Percentiles rank a stretch among this genome's conserved stretches.
These are phyloP conservation scores for Heliconius charithonia DNA, from an alignment of 2,888 invertebrate genomes.

Conservation along the genomic window DNA sequence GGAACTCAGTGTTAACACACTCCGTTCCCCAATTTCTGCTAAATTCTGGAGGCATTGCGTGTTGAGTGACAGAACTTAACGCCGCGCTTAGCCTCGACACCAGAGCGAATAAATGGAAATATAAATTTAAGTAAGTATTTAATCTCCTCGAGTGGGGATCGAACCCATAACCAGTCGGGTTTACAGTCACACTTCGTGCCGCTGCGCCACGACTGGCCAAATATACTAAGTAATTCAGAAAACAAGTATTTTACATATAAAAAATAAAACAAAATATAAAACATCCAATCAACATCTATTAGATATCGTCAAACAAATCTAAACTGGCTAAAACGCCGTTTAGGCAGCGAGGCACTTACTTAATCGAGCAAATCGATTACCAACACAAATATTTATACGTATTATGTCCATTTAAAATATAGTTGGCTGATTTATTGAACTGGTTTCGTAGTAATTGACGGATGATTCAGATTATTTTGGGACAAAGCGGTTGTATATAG, in stretches of 20 bases:
- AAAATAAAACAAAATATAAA: conserved; percentile 9
- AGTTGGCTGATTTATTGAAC: conserved; percentile 9
- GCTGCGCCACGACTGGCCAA: no score
- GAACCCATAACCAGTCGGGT: no score
- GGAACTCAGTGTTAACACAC: no score
- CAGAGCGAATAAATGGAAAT: no score
- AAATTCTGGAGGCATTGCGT: no score
- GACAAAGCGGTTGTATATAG: not conserved
- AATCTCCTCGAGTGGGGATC: no score
- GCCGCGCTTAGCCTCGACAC: no score
- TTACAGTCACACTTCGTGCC: no score
- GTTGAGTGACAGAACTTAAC: no score
- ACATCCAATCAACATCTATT: conserved; percentile 19
- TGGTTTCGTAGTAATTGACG: conserved; percentile 2
- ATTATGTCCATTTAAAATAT: conserved; percentile 15
- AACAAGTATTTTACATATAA: conserved; percentile 11
- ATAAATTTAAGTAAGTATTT: no score
- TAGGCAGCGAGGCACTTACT: conserved; percentile 20
- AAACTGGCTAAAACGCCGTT: conserved; percentile 14
- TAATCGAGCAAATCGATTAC: conserved; percentile 39
- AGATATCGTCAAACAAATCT: conserved; percentile 18
- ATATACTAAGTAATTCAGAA: not conserved
- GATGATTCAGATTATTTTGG: not conserved
- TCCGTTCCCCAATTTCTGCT: no score
- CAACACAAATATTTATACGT: conserved; percentile 39